Evolutionary conservation across 1,140 invertebrate genomes (phyloP).

Genomic region (Philotrypesis tridentata): DNA sequence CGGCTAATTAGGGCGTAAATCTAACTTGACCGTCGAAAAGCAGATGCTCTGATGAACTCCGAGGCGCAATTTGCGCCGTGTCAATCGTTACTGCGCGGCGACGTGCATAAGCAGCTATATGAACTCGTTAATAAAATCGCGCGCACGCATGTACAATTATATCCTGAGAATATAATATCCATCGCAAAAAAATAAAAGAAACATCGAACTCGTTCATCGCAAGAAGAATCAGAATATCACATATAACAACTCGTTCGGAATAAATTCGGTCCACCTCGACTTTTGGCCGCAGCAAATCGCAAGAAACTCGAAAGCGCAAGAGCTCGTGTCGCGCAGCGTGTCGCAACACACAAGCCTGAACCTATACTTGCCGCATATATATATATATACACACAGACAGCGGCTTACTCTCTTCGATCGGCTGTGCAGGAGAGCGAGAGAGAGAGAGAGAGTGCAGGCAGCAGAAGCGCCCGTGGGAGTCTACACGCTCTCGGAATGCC

Average conservation of each 20-base stretch:
- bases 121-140: not conserved
- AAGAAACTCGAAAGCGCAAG: not conserved
- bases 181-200: too few relatives aligned
- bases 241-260: not conserved
- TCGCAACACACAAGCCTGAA: conserved; percentile 64
- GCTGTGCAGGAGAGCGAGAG: conserved; percentile 69
- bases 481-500: conserved; percentile 74
- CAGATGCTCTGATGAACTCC: not conserved
- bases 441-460: too few relatives aligned
- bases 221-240: not conserved
- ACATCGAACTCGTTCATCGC: not conserved
- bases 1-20: conserved; percentile 11
- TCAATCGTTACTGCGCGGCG: not conserved
- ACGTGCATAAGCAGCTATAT: too few relatives aligned
- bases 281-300: not conserved
- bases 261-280: not conserved
- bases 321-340: conserved; percentile 72
- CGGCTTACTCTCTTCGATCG: not conserved
- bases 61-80: not conserved
- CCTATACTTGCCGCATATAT: too few relatives aligned
- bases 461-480: conserved; percentile 72
- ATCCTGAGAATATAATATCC: too few relatives aligned
- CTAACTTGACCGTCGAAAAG: not conserved
- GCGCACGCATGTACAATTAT: not conserved
- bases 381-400: too few relatives aligned